phyloP scores from a whole-genome alignment of 2,113 vertebrate species.

The Phrynocephalus versicolor region DNA sequence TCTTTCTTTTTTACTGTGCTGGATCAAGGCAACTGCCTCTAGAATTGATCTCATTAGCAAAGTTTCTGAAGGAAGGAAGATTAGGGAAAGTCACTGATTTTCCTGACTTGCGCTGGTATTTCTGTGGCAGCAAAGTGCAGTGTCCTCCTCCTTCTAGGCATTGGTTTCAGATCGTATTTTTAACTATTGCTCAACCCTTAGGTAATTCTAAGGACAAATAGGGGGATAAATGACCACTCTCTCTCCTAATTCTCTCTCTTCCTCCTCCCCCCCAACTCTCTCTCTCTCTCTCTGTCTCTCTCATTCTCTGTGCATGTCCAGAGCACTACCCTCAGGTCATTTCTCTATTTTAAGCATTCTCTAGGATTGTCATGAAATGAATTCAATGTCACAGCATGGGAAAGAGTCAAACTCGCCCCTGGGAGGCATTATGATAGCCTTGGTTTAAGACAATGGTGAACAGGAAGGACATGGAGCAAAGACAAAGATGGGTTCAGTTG shows the following conservation, averaged over 20 bases:
- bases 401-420: background rate
- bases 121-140: slow-evolving; percentile 50
- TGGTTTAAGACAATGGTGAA: background rate
- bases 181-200: slow-evolving; percentile 49
- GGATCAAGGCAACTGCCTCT: slow-evolving; percentile 66
- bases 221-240: slow-evolving; percentile 44
- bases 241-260: background rate
- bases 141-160: slow-evolving; percentile 57
- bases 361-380: background rate
- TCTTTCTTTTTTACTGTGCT: slow-evolving; percentile 31
- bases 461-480: rapidly evolving
- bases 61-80: slow-evolving; percentile 68
- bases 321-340: background rate
- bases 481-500: background rate
- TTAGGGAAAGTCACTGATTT: slow-evolving; percentile 63
- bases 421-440: rapidly evolving
- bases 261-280: no score
- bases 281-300: background rate
- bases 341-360: background rate
- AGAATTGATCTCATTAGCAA: slow-evolving; percentile 72
- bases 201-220: slow-evolving; percentile 59
- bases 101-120: slow-evolving; percentile 64
- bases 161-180: slow-evolving; percentile 66
- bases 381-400: slow-evolving; percentile 2
- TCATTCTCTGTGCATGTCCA: background rate